Evolutionary conservation across 2,113 vertebrate genomes (phyloP).

Genomic region (Hepsetus odoe): DNA sequence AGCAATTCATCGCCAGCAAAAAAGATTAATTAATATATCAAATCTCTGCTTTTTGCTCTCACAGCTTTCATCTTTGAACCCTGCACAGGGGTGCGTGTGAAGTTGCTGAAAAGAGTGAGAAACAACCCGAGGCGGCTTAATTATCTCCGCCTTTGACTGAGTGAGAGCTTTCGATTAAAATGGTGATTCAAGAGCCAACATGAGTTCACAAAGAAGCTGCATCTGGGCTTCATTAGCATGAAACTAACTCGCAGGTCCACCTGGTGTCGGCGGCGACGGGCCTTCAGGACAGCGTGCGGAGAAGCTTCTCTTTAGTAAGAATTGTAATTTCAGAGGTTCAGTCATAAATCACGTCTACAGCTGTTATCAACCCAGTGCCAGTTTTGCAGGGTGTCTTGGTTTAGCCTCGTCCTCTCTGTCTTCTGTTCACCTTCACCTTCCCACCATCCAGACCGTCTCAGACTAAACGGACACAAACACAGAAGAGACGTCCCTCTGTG

Average conservation of each 20-base stretch:
- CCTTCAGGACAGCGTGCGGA: not conserved
- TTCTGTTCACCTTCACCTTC: too few species aligned
- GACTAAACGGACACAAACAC: too few species aligned
- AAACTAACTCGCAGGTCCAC: not conserved
- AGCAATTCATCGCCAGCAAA: constrained; percentile 49
- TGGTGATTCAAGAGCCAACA: constrained; percentile 41
- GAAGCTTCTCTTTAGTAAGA: not conserved
- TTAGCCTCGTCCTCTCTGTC: too few species aligned
- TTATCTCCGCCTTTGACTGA: constrained; percentile 40
- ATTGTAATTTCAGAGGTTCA: not conserved
- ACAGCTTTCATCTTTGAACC: constrained; percentile 54
- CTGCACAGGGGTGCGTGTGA: constrained; percentile 32
- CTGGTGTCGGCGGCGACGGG: not conserved
- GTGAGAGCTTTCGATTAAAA: constrained; percentile 49
- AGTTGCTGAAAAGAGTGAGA: constrained; percentile 40
- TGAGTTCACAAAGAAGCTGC: constrained; percentile 2
- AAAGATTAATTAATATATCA: constrained; percentile 47
- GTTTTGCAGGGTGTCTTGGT: too few species aligned
- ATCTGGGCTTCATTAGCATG: constrained; percentile 28
- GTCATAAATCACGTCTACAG: too few species aligned
- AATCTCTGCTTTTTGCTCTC: constrained; percentile 57
- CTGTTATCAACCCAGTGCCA: too few species aligned
- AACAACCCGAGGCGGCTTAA: constrained; percentile 22
- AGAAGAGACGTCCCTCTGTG: too few species aligned
- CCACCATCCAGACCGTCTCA: too few species aligned